Evolutionary conservation across 2,888 invertebrate species (phyloP).

Genomic region (Pocota personata): DNA sequence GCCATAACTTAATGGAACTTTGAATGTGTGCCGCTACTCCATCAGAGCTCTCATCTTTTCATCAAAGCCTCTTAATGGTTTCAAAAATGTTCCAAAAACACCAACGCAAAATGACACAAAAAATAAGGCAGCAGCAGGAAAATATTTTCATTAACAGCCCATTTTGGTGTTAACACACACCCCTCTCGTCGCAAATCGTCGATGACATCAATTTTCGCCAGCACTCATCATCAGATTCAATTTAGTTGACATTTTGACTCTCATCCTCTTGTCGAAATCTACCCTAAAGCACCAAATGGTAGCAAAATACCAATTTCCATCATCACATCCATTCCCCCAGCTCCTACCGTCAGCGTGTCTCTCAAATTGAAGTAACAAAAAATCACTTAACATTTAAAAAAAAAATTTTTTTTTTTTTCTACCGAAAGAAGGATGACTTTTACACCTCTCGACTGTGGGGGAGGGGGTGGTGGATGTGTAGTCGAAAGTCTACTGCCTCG

Average conservation of each 20-base stretch:
- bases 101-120: no score
- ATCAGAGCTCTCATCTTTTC: conserved; percentile 24
- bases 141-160: conserved; percentile 68
- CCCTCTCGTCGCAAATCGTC: conserved; percentile 38
- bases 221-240: conserved; percentile 74
- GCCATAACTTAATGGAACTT: not conserved
- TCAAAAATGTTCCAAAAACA: not conserved
- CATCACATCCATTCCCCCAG: conserved; percentile 6
- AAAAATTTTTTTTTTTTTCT: not conserved
- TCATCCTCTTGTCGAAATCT: conserved; percentile 23
- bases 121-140: conserved; percentile 7
- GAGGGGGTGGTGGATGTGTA: not conserved
- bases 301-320: conserved; percentile 72
- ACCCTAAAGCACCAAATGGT: conserved; percentile 61
- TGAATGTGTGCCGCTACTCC: not conserved
- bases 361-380: conserved; percentile 72
- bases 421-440: conserved; percentile 42
- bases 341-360: not conserved
- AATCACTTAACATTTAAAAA: conserved; percentile 72
- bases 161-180: conserved; percentile 48
- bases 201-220: conserved; percentile 73
- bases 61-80: conserved; percentile 32
- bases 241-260: conserved; percentile 73
- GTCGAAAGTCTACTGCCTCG: conserved; percentile 51
- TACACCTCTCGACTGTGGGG: conserved; percentile 29